Base-by-base conservation (phyloP, 2,888 invertebrate genomes). In the Epinotia brunnichana region DNA sequence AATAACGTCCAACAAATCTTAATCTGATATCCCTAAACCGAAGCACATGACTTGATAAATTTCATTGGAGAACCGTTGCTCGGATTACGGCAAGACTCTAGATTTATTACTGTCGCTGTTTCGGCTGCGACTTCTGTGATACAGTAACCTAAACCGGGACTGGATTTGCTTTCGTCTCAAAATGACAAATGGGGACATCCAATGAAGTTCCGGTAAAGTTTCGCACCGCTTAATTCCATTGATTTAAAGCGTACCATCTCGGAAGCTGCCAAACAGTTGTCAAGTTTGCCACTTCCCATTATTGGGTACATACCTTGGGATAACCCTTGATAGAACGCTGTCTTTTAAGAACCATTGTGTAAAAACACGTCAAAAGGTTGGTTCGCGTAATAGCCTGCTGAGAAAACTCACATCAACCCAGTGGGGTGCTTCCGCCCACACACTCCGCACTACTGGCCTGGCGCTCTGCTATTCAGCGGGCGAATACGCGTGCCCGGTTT, bases 101-200 rank as follows among this genome's bases (percentile, higher is more conserved):
- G 74, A 78, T 79, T 78, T 78, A 78, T 77, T 73, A 64, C 70
- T 73, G 69, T 69, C 64, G 67, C 69, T 71, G 68, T 75, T 74
- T 71, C 70, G 75, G 75, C 73, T 76, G 69, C 68, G 68, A 76
- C 76, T 79, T 82, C 81, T 86, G 85, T 86, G 85, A 85, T 56
- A 63, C 68, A 71, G 54, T 63, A 68, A 44, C 62, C 54, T 57
- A 62, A 62, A 63, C 68, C 63, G 62, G 77, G 76, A 79, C 78
- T 78, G 83, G 82, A 83, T 85, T 84, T 81, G 81, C 80, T 81
- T 79, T 80, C 77, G 78, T 77, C 77, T 77, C 64, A 63, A 39
- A 69, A 76, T 79, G 77, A 77, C 77, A 70, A 63, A 68, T 69
- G 70, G 72, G 19, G 41, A 56, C 71, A 73, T 70, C 75, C 79